These are phyloP conservation scores for Sebastes oblongus DNA, from an alignment of 2,797 vertebrate genomes.

Conservation along the genomic window DNA sequence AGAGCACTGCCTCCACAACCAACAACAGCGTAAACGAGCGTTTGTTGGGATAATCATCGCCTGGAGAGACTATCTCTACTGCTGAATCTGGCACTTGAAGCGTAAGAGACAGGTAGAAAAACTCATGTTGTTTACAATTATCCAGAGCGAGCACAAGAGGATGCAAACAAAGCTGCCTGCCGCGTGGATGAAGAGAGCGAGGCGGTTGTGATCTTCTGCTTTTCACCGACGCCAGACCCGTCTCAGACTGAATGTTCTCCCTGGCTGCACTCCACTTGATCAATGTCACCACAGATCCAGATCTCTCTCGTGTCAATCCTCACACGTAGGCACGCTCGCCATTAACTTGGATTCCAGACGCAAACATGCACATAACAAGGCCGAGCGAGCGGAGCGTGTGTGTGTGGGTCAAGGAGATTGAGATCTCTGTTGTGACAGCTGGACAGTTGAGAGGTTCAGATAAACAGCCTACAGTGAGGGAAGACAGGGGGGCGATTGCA, in stretches of 20 bases:
- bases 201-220: conserved; percentile 27
- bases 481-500: conserved; percentile 65
- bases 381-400: conserved; percentile 46
- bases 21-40: background rate
- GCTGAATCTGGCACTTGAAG: background rate
- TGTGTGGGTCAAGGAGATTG: conserved; percentile 70
- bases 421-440: conserved; percentile 84
- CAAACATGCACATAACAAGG: conserved; percentile 51
- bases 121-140: conserved; percentile 10
- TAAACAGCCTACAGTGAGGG: conserved; percentile 72
- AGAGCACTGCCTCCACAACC: background rate
- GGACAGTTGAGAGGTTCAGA: conserved; percentile 78
- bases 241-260: conserved; percentile 55
- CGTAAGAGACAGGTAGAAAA: background rate
- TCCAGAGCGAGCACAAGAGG: background rate
- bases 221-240: conserved; percentile 13
- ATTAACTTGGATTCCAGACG: conserved; percentile 25
- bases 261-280: conserved; percentile 67
- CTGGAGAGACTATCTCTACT: conserved; percentile 1
- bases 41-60: conserved; percentile 22
- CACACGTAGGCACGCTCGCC: conserved; percentile 1
- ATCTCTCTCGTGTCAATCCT: conserved; percentile 52
- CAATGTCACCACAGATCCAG: conserved; percentile 66
- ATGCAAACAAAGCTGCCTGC: conserved; percentile 2
- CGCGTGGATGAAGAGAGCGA: background rate